A percentile compares a stretch with the other conserved stretches of the same genome.
Conservation (phyloP, 1,140 invertebrate species). For the Heliconius melpomene region DNA sequence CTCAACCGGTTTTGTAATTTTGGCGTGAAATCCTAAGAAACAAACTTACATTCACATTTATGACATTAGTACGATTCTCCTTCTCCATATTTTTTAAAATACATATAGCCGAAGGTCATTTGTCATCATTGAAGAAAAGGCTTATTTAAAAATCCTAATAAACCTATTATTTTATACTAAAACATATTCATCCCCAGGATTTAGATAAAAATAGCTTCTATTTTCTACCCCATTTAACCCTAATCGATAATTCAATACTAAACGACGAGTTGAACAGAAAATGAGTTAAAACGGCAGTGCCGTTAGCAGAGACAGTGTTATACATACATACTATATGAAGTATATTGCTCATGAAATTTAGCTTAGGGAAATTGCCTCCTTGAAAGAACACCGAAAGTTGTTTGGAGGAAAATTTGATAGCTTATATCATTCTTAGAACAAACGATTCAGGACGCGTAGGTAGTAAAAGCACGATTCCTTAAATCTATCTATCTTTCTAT, state of each 20-base stretch:
- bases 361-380: conserved; percentile 73
- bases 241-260: conserved; percentile 47
- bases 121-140: no score
- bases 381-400: conserved; percentile 58
- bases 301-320: conserved; percentile 65
- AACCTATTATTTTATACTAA: not conserved
- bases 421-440: conserved; percentile 51
- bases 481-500: not conserved
- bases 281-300: conserved; percentile 57
- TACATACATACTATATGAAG: conserved; percentile 41
- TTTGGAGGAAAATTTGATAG: conserved; percentile 73
- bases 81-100: no score
- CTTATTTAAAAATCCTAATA: not conserved
- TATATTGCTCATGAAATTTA: conserved; percentile 75
- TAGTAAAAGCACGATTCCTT: not conserved
- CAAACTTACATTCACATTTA: no score
- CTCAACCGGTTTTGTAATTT: no score
- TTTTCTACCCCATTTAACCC: conserved; percentile 47
- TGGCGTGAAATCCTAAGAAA: no score
- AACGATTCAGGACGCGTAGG: not conserved
- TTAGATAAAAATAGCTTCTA: conserved; percentile 42
- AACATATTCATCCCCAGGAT: not conserved
- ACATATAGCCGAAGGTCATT: no score
- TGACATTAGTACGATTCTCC: no score
- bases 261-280: conserved; percentile 45